Percentiles rank a stretch among this genome's conserved stretches.
phyloP scores from a whole-genome alignment of 2,888 invertebrate genomes.

The Diadegma fenestrale region DNA sequence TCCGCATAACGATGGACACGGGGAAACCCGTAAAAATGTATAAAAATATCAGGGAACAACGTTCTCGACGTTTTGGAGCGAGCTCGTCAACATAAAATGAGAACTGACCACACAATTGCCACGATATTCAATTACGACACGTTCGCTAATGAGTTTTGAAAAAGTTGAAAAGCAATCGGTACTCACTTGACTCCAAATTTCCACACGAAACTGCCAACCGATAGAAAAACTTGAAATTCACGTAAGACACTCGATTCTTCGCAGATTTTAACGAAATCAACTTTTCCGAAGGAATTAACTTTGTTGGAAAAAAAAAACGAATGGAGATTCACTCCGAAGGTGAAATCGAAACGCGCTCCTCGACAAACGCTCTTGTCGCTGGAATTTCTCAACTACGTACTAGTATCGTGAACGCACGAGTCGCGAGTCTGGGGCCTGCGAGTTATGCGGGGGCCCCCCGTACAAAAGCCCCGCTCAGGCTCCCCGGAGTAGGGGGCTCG shows the following conservation, averaged over 20 bases:
- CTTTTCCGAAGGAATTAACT: background rate
- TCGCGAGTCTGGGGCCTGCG: constrained; percentile 65
- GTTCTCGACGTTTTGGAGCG: constrained; percentile 17
- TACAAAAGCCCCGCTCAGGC: constrained; percentile 47
- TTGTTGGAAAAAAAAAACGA: background rate
- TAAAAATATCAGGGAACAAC: background rate
- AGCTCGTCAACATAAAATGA: background rate
- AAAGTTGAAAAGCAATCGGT: background rate
- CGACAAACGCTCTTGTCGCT: constrained; percentile 46
- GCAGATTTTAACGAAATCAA: background rate
- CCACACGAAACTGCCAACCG: background rate
- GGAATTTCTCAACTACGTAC: constrained; percentile 75
- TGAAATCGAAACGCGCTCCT: constrained; percentile 37
- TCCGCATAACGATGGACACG: background rate
- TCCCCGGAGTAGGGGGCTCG: constrained; percentile 50
- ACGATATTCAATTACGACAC: constrained; percentile 7
- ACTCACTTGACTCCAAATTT: constrained; percentile 34
- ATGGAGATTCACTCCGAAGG: constrained; percentile 24
- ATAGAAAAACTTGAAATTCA: background rate
- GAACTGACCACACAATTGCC: background rate
- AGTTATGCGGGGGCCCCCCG: constrained; percentile 60
- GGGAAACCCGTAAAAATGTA: background rate
- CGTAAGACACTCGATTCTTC: constrained; percentile 17
- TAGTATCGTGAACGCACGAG: constrained; percentile 62
- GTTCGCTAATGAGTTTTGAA: background rate